Evolutionary conservation across 2,888 invertebrate genomes (phyloP).

Genomic region (Pachliopta kotzebuea): DNA sequence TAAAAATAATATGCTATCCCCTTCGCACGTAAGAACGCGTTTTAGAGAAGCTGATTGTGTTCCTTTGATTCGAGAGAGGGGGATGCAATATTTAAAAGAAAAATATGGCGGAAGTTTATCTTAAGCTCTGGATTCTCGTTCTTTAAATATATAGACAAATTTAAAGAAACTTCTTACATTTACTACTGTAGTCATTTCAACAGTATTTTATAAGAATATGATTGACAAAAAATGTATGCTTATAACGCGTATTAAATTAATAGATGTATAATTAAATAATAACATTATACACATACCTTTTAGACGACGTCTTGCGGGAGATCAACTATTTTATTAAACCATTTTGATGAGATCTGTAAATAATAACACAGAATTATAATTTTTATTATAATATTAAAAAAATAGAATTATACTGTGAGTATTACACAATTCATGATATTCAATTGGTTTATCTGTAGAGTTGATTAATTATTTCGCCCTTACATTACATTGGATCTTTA

Average conservation of each 20-base stretch:
- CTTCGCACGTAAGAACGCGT: conserved; percentile 40
- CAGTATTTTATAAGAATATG: background rate
- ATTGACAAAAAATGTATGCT: too few relatives aligned
- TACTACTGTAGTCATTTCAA: background rate
- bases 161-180: background rate
- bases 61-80: conserved; percentile 69
- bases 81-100: conserved; percentile 61
- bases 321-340: conserved; percentile 51
- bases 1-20: conserved; percentile 49
- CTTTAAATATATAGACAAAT: background rate
- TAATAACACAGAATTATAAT: conserved; percentile 29
- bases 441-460: too few relatives aligned
- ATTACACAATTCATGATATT: too few relatives aligned
- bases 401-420: too few relatives aligned
- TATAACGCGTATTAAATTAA: too few relatives aligned
- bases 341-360: conserved; percentile 70
- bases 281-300: conserved; percentile 50
- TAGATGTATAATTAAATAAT: background rate
- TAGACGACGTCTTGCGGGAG: conserved; percentile 55
- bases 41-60: conserved; percentile 53
- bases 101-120: conserved; percentile 44
- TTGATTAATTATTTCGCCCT: too few relatives aligned
- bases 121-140: too few relatives aligned
- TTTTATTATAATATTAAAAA: too few relatives aligned
- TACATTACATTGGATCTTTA: too few relatives aligned